Evolutionary conservation across 2,888 invertebrate species (phyloP).

Genomic region (Pristionchus exspectatus): DNA sequence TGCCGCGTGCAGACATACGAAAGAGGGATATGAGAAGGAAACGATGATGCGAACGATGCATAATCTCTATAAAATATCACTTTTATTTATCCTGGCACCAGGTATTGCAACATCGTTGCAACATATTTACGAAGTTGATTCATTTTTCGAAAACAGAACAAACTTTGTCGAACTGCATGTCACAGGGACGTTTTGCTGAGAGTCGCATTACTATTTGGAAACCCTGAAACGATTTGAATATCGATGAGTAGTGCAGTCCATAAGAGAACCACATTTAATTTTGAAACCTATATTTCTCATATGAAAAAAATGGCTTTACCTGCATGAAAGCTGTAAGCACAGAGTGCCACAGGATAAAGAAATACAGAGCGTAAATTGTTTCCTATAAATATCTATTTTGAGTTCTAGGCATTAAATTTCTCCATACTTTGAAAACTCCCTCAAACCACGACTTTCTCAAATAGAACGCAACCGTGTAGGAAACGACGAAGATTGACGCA

Average conservation of each 20-base stretch:
- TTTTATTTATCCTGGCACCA: too few relatives aligned
- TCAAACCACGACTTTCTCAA: slow-evolving; percentile 42
- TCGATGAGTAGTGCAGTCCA: too few relatives aligned
- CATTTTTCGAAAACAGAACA: background rate
- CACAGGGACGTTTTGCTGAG: background rate
- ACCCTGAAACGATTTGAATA: background rate
- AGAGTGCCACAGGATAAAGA: background rate
- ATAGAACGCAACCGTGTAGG: slow-evolving; percentile 7
- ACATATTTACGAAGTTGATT: too few relatives aligned
- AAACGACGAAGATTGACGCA: background rate
- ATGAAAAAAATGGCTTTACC: background rate
- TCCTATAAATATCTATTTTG: background rate
- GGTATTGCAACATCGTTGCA: too few relatives aligned
- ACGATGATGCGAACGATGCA: background rate
- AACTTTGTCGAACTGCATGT: slow-evolving; percentile 4
- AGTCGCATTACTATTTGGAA: background rate
- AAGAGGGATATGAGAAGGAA: background rate
- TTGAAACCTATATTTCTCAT: background rate
- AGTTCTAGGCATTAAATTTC: background rate
- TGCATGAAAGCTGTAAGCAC: background rate
- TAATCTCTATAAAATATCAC: background rate
- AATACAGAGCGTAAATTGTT: slow-evolving; percentile 23
- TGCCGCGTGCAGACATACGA: background rate
- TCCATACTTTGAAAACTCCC: slow-evolving; percentile 15
- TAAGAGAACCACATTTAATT: too few relatives aligned